Conservation (phyloP, 1,140 invertebrate genomes). For the Aphidius ervi region DNA sequence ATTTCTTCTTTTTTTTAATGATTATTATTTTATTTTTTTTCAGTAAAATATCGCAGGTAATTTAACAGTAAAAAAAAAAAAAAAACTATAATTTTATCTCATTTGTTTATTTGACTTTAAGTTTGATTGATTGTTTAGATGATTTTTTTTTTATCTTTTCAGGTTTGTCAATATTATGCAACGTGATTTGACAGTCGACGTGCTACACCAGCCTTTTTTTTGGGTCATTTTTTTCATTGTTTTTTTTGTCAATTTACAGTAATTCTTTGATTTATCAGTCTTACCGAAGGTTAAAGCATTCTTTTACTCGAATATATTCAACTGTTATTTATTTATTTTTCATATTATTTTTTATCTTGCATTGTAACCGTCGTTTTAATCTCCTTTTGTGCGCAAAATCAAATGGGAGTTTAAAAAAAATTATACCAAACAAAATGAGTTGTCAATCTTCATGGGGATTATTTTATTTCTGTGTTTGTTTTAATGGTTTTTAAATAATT, state of each 20-base stretch:
- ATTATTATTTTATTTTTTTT: background rate
- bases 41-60: too few relatives aligned
- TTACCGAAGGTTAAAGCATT: slow-evolving; percentile 31
- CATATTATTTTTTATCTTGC: background rate
- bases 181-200: slow-evolving; percentile 7
- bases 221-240: slow-evolving; percentile 1
- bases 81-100: background rate
- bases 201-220: slow-evolving; percentile 1
- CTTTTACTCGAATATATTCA: slow-evolving; percentile 18
- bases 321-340: slow-evolving; percentile 11
- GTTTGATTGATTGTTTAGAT: slow-evolving; percentile 22
- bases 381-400: too few relatives aligned
- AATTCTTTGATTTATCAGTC: slow-evolving; percentile 36
- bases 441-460: too few relatives aligned
- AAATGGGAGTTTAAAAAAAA: too few relatives aligned
- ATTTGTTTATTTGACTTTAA: slow-evolving; percentile 1
- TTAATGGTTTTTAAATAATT: too few relatives aligned
- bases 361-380: too few relatives aligned
- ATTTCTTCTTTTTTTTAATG: background rate
- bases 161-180: slow-evolving; percentile 6
- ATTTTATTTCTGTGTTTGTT: too few relatives aligned
- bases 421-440: too few relatives aligned
- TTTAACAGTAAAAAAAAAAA: background rate
- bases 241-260: background rate
- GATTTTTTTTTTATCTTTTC: background rate